Conservation (phyloP, 2,797 vertebrate genomes). For the Coregonus sp. region DNA sequence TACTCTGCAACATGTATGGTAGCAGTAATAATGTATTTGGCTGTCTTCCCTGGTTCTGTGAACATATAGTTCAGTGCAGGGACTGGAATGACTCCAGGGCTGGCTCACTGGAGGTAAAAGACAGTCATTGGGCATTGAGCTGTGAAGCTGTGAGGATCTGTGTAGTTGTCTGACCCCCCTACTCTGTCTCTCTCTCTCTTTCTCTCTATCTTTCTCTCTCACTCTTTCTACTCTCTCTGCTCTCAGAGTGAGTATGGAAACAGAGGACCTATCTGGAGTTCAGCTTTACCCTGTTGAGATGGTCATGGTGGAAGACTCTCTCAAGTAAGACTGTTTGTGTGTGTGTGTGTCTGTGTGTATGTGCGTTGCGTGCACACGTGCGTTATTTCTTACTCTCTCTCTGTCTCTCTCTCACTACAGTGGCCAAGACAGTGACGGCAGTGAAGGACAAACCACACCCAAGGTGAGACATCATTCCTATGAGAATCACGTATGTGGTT, state of each 20-base stretch:
- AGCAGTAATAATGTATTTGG: background rate
- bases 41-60: background rate
- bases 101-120: background rate
- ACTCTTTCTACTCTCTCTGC: slow-evolving; percentile 24
- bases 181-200: background rate
- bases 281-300: slow-evolving; percentile 79
- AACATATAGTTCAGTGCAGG: background rate
- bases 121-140: background rate
- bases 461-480: slow-evolving; percentile 70
- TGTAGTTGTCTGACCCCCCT: background rate
- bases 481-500: background rate
- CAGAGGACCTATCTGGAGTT: slow-evolving; percentile 72
- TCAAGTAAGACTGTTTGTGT: slow-evolving; percentile 75
- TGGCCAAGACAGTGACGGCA: slow-evolving; percentile 80
- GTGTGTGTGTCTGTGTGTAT: slow-evolving; percentile 21
- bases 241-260: slow-evolving; percentile 73
- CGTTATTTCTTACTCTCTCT: slow-evolving; percentile 1
- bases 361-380: background rate
- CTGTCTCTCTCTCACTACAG: slow-evolving; percentile 57
- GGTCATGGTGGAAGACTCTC: slow-evolving; percentile 72
- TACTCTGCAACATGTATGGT: background rate
- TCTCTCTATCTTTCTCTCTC: background rate
- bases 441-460: slow-evolving; percentile 73
- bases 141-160: background rate
- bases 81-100: background rate